Percentiles rank a stretch among this genome's conserved stretches.
These are phyloP conservation scores for Acheta domesticus DNA, from an alignment of 2,888 invertebrate species.

Conservation along the genomic window DNA sequence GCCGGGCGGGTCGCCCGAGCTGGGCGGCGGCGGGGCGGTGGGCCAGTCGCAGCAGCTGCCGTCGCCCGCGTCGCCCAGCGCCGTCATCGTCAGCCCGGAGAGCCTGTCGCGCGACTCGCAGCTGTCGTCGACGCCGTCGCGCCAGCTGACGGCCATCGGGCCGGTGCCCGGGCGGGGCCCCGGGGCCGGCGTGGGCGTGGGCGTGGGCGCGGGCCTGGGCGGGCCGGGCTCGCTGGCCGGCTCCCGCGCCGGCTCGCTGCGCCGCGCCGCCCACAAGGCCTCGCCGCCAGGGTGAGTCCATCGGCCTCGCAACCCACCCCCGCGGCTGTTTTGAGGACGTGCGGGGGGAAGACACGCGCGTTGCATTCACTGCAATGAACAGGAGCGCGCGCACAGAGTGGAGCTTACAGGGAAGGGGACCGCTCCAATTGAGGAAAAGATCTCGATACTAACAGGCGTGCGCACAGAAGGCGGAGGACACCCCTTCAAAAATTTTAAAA, in stretches of 20 bases:
- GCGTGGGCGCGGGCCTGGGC: no score
- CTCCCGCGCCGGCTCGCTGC: constrained; percentile 6
- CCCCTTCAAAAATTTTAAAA: no score
- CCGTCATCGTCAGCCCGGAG: constrained; percentile 71
- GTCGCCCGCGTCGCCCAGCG: constrained; percentile 70
- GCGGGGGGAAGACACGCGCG: no score
- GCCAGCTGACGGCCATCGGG: constrained; percentile 38
- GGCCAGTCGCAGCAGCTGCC: constrained; percentile 55
- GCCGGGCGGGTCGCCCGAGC: no score
- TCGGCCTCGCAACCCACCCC: background rate
- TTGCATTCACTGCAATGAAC: no score
- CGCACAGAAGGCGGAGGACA: no score
- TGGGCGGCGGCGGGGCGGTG: no score
- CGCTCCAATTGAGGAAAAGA: no score
- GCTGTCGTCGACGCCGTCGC: constrained; percentile 61
- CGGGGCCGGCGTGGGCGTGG: background rate
- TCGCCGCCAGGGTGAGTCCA: background rate
- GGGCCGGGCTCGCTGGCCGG: background rate
- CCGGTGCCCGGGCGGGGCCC: background rate
- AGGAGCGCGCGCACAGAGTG: no score
- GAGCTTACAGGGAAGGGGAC: no score
- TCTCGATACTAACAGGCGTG: no score
- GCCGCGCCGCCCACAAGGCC: background rate
- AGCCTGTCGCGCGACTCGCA: constrained; percentile 67
- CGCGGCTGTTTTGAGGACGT: no score